These are phyloP conservation scores for Apostichopus japonicus DNA, from an alignment of 35 echinoderm and acorn worm species.

Conservation along the genomic window DNA sequence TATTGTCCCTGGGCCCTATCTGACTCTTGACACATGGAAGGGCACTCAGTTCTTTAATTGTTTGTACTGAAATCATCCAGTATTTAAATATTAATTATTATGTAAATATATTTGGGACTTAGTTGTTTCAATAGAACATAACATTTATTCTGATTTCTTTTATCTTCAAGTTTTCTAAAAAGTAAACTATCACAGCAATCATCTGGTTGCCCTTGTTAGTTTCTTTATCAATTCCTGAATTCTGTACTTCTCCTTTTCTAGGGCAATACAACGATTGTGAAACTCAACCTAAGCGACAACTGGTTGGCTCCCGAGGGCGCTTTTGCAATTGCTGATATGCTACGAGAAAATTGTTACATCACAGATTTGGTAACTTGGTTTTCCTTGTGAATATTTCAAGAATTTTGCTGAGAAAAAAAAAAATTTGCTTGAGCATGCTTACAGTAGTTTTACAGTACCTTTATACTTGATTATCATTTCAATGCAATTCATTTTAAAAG, in stretches of 20 bases:
- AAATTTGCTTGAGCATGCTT: no score
- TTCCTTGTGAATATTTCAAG: neutral
- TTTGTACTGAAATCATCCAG: no score
- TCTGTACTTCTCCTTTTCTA: constrained; percentile 34
- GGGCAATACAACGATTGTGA: constrained; percentile 91
- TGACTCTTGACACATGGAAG: no score
- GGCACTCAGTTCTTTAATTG: no score
- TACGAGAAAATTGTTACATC: constrained; percentile 98
- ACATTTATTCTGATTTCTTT: neutral
- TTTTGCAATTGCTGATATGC: constrained; percentile 88
- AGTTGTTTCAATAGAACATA: neutral
- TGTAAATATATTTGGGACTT: neutral
- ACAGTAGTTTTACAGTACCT: no score
- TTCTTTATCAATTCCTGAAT: neutral
- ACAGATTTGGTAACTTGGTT: constrained; percentile 83
- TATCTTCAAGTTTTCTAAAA: neutral
- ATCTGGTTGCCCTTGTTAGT: neutral
- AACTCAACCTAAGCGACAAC: constrained; percentile 93
- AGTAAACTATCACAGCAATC: neutral
- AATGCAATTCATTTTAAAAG: no score
- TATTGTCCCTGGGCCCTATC: no score
- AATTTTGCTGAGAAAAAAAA: neutral
- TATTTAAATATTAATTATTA: no score
- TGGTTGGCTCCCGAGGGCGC: constrained; percentile 91
- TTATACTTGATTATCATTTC: no score